Evolutionary conservation across 2,113 vertebrate species (phyloP).

Genomic region (Cyprinodon variegatus): DNA sequence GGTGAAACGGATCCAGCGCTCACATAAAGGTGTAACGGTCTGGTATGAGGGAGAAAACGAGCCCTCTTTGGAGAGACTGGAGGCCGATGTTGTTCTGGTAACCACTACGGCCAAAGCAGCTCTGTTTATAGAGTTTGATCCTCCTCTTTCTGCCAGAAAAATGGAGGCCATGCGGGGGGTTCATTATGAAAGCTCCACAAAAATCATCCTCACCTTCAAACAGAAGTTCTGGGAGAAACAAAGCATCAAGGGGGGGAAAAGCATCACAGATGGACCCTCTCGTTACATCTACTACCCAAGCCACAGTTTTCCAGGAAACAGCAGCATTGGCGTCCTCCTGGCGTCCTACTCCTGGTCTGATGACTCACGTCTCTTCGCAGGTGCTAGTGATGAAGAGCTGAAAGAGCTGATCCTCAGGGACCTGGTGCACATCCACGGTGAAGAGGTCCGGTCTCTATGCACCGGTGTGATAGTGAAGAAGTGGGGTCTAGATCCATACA

Average conservation of each 20-base stretch:
- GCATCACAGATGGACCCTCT: constrained; percentile 76
- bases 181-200: constrained; percentile 78
- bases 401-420: constrained; percentile 70
- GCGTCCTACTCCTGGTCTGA: constrained; percentile 82
- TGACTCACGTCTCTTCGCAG: constrained; percentile 72
- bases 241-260: constrained; percentile 58
- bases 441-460: constrained; percentile 29
- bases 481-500: constrained; percentile 76
- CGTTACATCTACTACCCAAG: constrained; percentile 83
- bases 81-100: constrained; percentile 65
- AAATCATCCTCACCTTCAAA: constrained; percentile 77
- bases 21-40: constrained; percentile 11
- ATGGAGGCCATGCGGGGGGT: constrained; percentile 70
- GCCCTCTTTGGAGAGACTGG: neutral
- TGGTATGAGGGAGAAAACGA: neutral
- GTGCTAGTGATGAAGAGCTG: constrained; percentile 53
- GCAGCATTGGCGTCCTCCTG: constrained; percentile 61
- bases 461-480: constrained; percentile 75
- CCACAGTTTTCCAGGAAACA: constrained; percentile 68
- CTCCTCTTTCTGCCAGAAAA: constrained; percentile 63
- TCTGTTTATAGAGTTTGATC: constrained; percentile 74
- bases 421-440: constrained; percentile 71
- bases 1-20: constrained; percentile 33
- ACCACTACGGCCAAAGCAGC: constrained; percentile 79
- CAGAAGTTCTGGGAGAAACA: constrained; percentile 80